These are phyloP conservation scores for Azorinus chamasolen DNA, from an alignment of 2,888 invertebrate species.

Conservation along the genomic window DNA sequence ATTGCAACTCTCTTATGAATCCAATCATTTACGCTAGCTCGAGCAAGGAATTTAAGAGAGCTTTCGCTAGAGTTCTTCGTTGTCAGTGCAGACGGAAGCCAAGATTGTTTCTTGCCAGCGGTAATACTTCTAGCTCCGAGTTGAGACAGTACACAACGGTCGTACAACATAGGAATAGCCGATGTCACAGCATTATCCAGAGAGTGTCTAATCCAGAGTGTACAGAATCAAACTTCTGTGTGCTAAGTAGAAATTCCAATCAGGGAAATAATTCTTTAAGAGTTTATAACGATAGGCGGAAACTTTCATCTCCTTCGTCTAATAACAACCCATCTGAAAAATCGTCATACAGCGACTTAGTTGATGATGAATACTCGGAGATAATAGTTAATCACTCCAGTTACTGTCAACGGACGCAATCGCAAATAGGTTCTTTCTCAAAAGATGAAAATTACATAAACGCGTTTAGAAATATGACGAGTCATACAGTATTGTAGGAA, in stretches of 20 bases:
- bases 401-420: background rate
- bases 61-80: conserved; percentile 87
- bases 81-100: conserved; percentile 75
- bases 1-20: conserved; percentile 90
- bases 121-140: conserved; percentile 15
- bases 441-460: conserved; percentile 46
- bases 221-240: background rate
- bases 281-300: conserved; percentile 37
- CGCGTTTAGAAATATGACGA: conserved; percentile 38
- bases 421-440: conserved; percentile 24
- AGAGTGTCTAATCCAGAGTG: background rate
- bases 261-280: background rate
- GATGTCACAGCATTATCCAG: background rate
- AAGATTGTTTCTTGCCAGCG: conserved; percentile 22
- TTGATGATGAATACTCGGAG: conserved; percentile 46
- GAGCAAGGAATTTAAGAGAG: conserved; percentile 88
- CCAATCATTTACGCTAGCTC: conserved; percentile 90
- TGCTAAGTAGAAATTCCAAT: conserved; percentile 1
- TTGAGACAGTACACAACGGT: conserved; percentile 12
- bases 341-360: conserved; percentile 43
- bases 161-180: background rate
- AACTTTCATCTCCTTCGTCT: conserved; percentile 20
- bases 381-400: background rate
- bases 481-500: conserved; percentile 27
- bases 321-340: conserved; percentile 31